Percentiles rank a stretch among this genome's conserved stretches.
phyloP scores from a whole-genome alignment of 1,140 invertebrate genomes.

The Cotesia glomerata region DNA sequence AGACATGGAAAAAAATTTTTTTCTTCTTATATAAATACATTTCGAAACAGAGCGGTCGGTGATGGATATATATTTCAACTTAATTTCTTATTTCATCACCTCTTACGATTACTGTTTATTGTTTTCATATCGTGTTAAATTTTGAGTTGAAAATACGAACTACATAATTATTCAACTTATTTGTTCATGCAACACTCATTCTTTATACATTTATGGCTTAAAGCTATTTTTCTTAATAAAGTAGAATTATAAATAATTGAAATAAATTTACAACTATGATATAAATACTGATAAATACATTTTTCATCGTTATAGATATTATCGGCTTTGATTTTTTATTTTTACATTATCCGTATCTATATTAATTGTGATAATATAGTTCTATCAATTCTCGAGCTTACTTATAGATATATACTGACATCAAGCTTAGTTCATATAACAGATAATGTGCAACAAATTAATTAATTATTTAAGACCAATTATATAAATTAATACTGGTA shows the following conservation, averaged over 20 bases:
- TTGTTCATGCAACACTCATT: not conserved
- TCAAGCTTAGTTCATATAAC: not conserved
- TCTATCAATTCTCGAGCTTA: conserved; percentile 2
- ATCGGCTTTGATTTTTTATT: conserved; percentile 25
- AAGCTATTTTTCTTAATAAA: conserved; percentile 19
- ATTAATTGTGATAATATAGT: conserved; percentile 7
- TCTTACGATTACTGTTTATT: conserved; percentile 13
- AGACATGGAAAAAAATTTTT: too few species aligned
- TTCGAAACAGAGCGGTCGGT: conserved; percentile 16
- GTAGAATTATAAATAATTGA: conserved; percentile 29
- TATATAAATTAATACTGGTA: conserved; percentile 12
- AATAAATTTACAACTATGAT: conserved; percentile 29
- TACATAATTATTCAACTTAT: not conserved
- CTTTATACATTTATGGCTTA: not conserved
- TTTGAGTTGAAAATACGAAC: not conserved
- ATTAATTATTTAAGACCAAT: not conserved
- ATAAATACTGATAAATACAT: conserved; percentile 49
- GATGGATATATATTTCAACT: conserved; percentile 12
- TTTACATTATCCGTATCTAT: conserved; percentile 38
- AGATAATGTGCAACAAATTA: conserved; percentile 19
- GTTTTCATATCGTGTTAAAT: not conserved
- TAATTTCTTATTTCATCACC: not conserved
- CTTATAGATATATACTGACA: not conserved
- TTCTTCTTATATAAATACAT: not conserved
- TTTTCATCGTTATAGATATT: conserved; percentile 22